Evolutionary conservation across 2,113 vertebrate species (phyloP).

Genomic region (Mandrillus leucophaeus): DNA sequence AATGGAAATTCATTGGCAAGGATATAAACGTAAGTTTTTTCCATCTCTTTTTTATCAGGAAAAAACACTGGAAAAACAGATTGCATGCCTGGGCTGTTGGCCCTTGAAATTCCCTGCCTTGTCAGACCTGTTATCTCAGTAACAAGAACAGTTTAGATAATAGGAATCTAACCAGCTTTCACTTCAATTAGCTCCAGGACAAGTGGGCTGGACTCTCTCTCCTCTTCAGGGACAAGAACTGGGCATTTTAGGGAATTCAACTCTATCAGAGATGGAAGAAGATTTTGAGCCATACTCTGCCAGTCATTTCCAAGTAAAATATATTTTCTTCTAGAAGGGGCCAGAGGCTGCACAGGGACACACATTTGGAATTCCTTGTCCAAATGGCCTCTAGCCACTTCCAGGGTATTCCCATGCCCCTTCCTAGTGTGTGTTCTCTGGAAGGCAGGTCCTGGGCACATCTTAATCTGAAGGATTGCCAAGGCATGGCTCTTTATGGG

Average conservation of each 20-base stretch:
- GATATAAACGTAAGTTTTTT: constrained; percentile 18
- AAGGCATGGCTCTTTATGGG: background rate
- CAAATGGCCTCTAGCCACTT: background rate
- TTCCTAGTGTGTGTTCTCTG: background rate
- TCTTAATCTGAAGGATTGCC: background rate
- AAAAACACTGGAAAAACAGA: constrained; percentile 70
- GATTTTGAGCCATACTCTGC: background rate
- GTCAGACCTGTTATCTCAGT: constrained; percentile 72
- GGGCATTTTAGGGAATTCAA: background rate
- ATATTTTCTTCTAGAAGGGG: background rate
- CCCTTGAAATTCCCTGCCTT: constrained; percentile 33
- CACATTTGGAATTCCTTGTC: background rate
- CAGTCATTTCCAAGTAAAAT: constrained; percentile 6
- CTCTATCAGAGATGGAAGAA: background rate
- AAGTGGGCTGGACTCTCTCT: background rate
- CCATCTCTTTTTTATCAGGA: background rate
- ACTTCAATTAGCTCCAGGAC: background rate
- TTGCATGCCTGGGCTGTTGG: background rate
- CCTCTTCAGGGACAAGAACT: background rate
- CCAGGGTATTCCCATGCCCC: background rate
- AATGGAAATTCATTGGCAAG: constrained; percentile 61
- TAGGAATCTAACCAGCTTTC: constrained; percentile 73
- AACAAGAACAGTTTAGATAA: constrained; percentile 79
- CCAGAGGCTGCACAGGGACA: too few species aligned
- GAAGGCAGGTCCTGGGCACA: background rate